Evolutionary conservation across 2,888 invertebrate species (phyloP).

Genomic region (Ypsolopha scabrella): DNA sequence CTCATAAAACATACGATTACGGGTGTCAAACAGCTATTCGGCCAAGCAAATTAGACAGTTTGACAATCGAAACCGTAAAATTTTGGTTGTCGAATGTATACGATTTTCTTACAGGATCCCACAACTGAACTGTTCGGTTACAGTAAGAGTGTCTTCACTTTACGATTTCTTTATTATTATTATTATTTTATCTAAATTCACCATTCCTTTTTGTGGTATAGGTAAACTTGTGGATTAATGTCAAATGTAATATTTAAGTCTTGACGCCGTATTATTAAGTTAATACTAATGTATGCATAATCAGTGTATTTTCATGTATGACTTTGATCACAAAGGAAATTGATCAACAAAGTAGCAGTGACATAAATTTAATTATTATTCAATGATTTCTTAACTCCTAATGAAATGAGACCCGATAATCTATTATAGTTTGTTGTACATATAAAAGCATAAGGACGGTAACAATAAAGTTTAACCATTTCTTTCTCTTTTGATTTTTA

Average conservation of each 20-base stretch:
- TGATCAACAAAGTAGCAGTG: conserved; percentile 39
- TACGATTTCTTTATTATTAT: conserved; percentile 19
- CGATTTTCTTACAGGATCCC: no score
- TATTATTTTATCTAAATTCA: conserved; percentile 51
- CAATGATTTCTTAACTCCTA: conserved; percentile 61
- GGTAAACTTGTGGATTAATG: no score
- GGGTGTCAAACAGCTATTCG: no score
- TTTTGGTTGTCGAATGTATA: no score
- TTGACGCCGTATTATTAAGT: conserved; percentile 59
- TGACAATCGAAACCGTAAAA: no score
- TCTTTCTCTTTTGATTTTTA: conserved; percentile 34
- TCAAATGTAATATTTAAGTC: conserved; percentile 50
- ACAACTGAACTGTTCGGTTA: conserved; percentile 26
- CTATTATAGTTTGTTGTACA: conserved; percentile 69
- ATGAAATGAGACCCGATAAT: conserved; percentile 58
- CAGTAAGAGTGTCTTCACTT: conserved; percentile 7
- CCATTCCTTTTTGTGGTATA: conserved; percentile 68
- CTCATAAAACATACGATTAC: no score
- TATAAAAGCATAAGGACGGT: conserved; percentile 66
- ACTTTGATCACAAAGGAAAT: conserved; percentile 49
- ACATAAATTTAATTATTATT: conserved; percentile 39
- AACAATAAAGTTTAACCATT: conserved; percentile 66
- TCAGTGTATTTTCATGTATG: conserved; percentile 44
- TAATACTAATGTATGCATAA: conserved; percentile 47
- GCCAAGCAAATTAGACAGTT: no score